Conservation (phyloP, 2,797 vertebrate genomes). For the Arnoldichthys spilopterus region DNA sequence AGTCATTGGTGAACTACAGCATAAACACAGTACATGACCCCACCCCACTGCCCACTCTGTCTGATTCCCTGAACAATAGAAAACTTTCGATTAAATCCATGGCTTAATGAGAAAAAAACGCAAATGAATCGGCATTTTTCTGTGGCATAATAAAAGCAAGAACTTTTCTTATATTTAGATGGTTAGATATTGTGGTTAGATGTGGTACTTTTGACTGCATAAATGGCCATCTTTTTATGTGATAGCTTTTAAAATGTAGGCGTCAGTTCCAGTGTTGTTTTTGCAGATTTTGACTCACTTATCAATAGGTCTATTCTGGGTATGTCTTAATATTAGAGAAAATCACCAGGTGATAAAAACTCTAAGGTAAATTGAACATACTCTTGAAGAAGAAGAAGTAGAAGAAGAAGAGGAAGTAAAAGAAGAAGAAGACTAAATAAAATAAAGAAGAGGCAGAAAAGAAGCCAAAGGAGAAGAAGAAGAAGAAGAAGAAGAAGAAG, state of each 20-base stretch:
- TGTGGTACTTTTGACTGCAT: neutral
- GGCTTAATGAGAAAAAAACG: slow-evolving; percentile 8
- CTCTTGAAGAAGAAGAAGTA: neutral
- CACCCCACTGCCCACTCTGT: neutral
- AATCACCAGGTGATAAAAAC: neutral
- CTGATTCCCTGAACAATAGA: slow-evolving; percentile 23
- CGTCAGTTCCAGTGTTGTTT: neutral
- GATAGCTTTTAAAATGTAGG: too few species aligned
- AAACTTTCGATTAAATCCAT: slow-evolving; percentile 4
- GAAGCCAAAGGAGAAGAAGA: too few species aligned
- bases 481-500: too few species aligned
- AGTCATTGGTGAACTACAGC: slow-evolving; percentile 41
- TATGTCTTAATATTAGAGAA: neutral
- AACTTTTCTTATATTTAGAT: neutral
- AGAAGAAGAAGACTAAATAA: too few species aligned
- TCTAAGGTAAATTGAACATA: neutral
- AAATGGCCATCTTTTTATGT: neutral
- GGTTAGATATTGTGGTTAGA: too few species aligned
- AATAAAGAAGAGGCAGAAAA: too few species aligned
- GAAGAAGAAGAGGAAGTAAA: neutral
- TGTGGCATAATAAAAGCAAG: neutral
- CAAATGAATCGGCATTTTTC: neutral
- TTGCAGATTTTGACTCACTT: neutral
- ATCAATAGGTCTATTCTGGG: neutral
- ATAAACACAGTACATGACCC: neutral